Evolutionary conservation across 2,888 invertebrate species (phyloP).

Genomic region (Dilophus febrilis): DNA sequence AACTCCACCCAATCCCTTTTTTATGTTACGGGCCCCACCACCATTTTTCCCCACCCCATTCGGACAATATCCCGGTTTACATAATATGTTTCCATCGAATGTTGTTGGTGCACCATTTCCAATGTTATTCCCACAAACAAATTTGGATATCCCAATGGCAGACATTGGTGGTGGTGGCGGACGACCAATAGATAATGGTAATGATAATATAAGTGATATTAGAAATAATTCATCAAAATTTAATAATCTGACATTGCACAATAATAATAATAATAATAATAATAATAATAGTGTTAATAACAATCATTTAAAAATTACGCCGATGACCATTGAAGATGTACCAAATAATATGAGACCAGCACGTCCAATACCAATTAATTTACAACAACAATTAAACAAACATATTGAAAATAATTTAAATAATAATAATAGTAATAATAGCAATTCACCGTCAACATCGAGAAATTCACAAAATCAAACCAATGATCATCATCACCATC

Average conservation of each 20-base stretch:
- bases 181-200: slow-evolving; percentile 23
- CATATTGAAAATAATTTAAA: background rate
- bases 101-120: slow-evolving; percentile 29
- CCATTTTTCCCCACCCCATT: slow-evolving; percentile 49
- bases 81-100: slow-evolving; percentile 39
- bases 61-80: slow-evolving; percentile 39
- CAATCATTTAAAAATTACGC: slow-evolving; percentile 38
- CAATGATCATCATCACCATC: too few species aligned
- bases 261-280: too few species aligned
- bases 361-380: slow-evolving; percentile 28
- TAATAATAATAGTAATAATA: background rate
- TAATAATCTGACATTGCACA: too few species aligned
- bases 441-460: background rate
- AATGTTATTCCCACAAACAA: slow-evolving; percentile 39
- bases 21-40: slow-evolving; percentile 51
- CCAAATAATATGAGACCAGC: slow-evolving; percentile 42
- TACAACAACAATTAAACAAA: slow-evolving; percentile 1
- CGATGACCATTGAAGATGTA: slow-evolving; percentile 48
- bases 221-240: too few species aligned
- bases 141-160: slow-evolving; percentile 36
- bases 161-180: too few species aligned
- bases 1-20: slow-evolving; percentile 43
- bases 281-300: too few species aligned
- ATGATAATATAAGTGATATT: slow-evolving; percentile 9
- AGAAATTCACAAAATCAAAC: background rate